Conservation (phyloP, 2,888 invertebrate genomes). For the Platycnemis pennipes region DNA sequence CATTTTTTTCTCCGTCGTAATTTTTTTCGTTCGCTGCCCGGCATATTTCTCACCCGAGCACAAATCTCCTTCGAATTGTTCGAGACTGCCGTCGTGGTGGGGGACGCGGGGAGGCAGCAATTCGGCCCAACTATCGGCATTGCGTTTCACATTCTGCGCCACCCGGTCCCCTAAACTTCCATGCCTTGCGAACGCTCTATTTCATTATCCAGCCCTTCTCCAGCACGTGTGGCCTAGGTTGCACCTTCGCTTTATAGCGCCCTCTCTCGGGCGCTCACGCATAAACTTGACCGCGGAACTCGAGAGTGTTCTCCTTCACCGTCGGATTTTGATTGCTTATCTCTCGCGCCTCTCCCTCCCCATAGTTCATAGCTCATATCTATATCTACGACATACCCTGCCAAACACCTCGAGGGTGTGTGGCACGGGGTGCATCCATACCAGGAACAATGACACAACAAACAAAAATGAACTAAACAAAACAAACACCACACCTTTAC, state of each 20-base stretch:
- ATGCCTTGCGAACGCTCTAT: neutral
- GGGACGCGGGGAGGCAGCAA: neutral
- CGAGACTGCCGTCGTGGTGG: neutral
- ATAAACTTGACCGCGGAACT: neutral
- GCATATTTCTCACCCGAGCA: neutral
- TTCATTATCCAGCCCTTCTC: neutral
- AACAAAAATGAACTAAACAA: too few species aligned
- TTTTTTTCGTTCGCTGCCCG: neutral
- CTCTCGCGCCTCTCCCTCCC: too few species aligned
- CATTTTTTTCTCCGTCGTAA: conserved; percentile 18
- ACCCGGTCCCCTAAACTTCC: neutral
- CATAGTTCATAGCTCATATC: too few species aligned
- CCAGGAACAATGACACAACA: too few species aligned
- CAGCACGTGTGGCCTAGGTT: neutral
- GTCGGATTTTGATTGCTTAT: neutral
- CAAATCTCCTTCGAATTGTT: neutral
- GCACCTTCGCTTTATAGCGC: neutral
- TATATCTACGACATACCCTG: too few species aligned
- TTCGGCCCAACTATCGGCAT: neutral
- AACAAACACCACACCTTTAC: too few species aligned
- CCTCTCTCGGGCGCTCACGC: neutral
- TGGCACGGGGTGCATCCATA: too few species aligned
- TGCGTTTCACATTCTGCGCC: neutral
- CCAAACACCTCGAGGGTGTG: too few species aligned
- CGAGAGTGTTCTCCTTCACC: neutral